Percentiles rank a stretch among this genome's conserved stretches.
phyloP scores from a whole-genome alignment of 2,113 vertebrate species.

The Varanus komodoensis region DNA sequence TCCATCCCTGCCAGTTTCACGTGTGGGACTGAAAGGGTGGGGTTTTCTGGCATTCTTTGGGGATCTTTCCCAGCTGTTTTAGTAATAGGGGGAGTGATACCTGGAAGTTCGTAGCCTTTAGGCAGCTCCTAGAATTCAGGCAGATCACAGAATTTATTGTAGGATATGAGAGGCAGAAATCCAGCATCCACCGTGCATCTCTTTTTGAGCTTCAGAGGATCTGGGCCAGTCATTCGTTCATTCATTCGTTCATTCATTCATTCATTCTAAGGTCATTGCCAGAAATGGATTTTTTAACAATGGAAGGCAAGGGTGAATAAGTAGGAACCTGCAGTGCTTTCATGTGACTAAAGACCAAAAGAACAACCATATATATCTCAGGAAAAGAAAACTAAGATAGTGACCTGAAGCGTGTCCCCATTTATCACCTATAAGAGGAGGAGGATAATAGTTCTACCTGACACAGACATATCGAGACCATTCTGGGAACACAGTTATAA shows the following conservation, averaged over 20 bases:
- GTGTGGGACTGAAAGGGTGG: neutral
- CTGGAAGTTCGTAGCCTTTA: neutral
- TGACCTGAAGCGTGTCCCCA: neutral
- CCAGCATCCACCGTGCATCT: neutral
- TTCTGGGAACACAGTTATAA: conserved; percentile 16
- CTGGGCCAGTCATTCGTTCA: neutral
- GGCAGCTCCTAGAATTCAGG: too few relatives aligned
- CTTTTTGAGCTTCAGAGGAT: neutral
- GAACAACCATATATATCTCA: conserved; percentile 15
- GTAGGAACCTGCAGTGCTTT: conserved; percentile 27
- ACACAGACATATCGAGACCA: neutral
- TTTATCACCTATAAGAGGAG: conserved; percentile 37
- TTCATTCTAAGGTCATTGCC: neutral
- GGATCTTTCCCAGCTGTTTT: neutral
- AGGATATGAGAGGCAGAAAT: neutral
- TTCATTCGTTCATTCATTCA: neutral
- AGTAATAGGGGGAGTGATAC: neutral
- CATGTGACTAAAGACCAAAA: conserved; percentile 12
- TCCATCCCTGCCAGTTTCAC: neutral
- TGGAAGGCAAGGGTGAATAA: conserved; percentile 3
- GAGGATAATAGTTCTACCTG: neutral
- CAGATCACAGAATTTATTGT: neutral
- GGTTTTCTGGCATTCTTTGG: neutral
- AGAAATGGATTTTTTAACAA: neutral
- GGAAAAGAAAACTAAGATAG: neutral